phyloP scores from a whole-genome alignment of 2,797 vertebrate genomes.

The Myoxocephalus aenaeus region DNA sequence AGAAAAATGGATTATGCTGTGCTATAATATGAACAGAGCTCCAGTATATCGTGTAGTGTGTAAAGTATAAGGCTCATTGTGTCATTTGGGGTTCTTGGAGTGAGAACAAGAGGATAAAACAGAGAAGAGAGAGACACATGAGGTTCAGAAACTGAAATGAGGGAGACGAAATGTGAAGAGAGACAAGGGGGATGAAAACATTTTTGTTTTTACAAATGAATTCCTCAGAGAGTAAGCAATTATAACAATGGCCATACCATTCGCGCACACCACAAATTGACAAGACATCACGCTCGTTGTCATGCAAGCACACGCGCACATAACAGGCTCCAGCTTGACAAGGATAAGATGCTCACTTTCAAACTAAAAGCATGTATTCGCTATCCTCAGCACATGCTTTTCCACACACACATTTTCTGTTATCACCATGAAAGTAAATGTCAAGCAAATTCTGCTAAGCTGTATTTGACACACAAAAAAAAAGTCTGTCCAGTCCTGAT shows the following conservation, averaged over 20 bases:
- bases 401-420: not conserved
- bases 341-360: slow-evolving; percentile 8
- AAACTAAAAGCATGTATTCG: not conserved
- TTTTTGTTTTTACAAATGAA: slow-evolving; percentile 1
- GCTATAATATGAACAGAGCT: slow-evolving; percentile 25
- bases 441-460: slow-evolving; percentile 30
- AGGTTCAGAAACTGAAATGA: slow-evolving; percentile 33
- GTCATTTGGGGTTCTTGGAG: slow-evolving; percentile 14
- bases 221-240: slow-evolving; percentile 21
- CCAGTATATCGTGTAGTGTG: slow-evolving; percentile 5
- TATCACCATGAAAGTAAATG: slow-evolving; percentile 24
- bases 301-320: slow-evolving; percentile 1
- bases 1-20: slow-evolving; percentile 25
- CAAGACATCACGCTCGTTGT: not conserved
- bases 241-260: slow-evolving; percentile 26
- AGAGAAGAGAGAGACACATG: slow-evolving; percentile 3
- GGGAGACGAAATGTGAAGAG: slow-evolving; percentile 10
- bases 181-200: not conserved
- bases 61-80: not conserved
- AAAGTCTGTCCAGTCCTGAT: slow-evolving; percentile 15
- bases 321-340: not conserved
- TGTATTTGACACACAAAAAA: slow-evolving; percentile 4
- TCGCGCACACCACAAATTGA: slow-evolving; percentile 18
- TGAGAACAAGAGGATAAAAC: slow-evolving; percentile 9
- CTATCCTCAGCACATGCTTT: not conserved